Conservation (phyloP, 2,113 vertebrate species). For the Oreotrochilus melanogaster region DNA sequence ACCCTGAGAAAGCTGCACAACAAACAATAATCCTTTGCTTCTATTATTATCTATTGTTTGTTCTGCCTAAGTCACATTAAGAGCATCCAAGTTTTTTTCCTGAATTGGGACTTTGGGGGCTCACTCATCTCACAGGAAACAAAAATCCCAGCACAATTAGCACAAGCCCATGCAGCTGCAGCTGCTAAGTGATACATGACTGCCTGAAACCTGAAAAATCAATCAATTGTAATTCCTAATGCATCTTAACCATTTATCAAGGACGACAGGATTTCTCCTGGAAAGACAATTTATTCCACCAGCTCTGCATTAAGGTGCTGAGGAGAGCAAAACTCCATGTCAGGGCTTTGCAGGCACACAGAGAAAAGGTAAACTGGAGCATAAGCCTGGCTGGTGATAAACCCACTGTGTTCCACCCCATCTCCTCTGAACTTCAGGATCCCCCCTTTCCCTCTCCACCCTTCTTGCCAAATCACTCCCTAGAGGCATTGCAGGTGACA, state of each 20-base stretch:
- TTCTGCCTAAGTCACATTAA: no score
- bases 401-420: not conserved
- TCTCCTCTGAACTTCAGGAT: no score
- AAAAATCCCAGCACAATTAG: not conserved
- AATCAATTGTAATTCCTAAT: not conserved
- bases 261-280: not conserved
- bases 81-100: not conserved
- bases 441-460: not conserved
- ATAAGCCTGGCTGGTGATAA: not conserved
- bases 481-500: not conserved
- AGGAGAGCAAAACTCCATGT: not conserved
- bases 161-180: not conserved
- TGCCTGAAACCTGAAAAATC: not conserved
- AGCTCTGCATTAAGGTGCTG: not conserved
- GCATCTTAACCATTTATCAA: not conserved
- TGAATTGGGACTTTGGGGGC: accelerated
- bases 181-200: not conserved
- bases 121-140: not conserved
- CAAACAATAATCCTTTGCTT: not conserved
- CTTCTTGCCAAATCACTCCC: not conserved
- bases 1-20: not conserved
- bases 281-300: not conserved
- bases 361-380: not conserved
- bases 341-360: not conserved
- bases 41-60: not conserved